Evolutionary conservation across 2,113 vertebrate genomes (phyloP).

Genomic region (Coracopsis vasa): DNA sequence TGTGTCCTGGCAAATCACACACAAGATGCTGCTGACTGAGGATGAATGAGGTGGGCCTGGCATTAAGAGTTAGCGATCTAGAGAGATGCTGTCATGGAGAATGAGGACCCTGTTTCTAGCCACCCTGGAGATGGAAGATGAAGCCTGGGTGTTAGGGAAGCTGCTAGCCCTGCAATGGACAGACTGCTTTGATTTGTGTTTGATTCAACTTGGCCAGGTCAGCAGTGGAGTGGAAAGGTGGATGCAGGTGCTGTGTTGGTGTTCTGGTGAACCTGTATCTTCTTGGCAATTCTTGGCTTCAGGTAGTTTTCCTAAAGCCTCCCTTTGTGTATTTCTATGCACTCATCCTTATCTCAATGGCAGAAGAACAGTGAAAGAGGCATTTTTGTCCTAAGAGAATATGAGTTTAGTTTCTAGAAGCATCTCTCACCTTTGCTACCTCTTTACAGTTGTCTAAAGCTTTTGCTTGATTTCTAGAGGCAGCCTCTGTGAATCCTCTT

Average conservation of each 20-base stretch:
- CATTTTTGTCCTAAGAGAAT: neutral
- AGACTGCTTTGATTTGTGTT: no score
- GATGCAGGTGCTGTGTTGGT: neutral
- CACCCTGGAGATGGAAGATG: no score
- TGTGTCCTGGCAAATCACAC: no score
- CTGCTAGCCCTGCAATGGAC: neutral
- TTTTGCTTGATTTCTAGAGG: neutral
- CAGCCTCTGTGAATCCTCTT: neutral
- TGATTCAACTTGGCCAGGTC: neutral
- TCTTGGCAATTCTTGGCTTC: neutral
- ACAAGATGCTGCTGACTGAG: neutral
- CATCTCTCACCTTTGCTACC: neutral
- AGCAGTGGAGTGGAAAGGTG: neutral
- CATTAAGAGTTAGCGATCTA: fast-evolving
- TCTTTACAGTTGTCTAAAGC: neutral
- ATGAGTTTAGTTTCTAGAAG: neutral
- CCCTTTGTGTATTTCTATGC: neutral
- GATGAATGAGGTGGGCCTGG: fast-evolving
- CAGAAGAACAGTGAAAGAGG: neutral
- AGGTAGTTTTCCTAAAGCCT: neutral
- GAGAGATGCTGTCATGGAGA: neutral
- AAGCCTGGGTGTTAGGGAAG: neutral
- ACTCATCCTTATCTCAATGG: neutral
- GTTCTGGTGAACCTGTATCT: neutral
- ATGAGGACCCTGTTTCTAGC: neutral